Percentiles rank a stretch among this genome's conserved stretches.
These are phyloP conservation scores for Papio anubis DNA, from an alignment of 2,113 vertebrate genomes.

Conservation along the genomic window DNA sequence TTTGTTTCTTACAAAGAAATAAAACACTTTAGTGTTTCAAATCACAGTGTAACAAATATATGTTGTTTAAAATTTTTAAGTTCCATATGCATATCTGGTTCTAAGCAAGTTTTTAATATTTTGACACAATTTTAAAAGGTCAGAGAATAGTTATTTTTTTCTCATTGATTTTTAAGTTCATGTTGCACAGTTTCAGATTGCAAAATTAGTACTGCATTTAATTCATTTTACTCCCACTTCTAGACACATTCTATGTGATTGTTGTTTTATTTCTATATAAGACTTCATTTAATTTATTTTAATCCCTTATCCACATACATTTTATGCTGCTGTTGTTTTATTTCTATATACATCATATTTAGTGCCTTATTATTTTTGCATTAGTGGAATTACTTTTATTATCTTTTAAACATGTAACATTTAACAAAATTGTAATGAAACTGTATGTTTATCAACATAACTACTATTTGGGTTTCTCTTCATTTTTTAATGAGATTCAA, in stretches of 20 bases:
- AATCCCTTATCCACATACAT: too few relatives aligned
- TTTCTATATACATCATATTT: neutral
- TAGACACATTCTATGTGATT: neutral
- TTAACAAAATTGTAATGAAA: neutral
- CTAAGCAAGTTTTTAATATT: neutral
- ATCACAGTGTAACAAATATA: neutral
- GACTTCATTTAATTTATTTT: too few relatives aligned
- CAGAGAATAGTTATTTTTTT: neutral
- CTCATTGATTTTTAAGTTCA: neutral
- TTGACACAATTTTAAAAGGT: neutral
- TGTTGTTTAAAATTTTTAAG: neutral
- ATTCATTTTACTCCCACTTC: neutral
- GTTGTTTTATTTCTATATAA: neutral
- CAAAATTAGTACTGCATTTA: neutral
- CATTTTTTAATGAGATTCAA: neutral
- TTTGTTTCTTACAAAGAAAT: neutral
- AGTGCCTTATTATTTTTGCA: neutral
- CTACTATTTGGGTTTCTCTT: neutral
- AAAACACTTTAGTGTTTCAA: neutral
- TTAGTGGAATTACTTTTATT: neutral
- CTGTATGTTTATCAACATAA: neutral
- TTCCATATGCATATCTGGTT: neutral
- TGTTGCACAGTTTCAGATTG: neutral
- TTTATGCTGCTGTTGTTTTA: neutral
- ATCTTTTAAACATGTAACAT: neutral